Base-by-base conservation (phyloP, 2,797 vertebrate genomes). In the Parauchenoglanis punctatus region DNA sequence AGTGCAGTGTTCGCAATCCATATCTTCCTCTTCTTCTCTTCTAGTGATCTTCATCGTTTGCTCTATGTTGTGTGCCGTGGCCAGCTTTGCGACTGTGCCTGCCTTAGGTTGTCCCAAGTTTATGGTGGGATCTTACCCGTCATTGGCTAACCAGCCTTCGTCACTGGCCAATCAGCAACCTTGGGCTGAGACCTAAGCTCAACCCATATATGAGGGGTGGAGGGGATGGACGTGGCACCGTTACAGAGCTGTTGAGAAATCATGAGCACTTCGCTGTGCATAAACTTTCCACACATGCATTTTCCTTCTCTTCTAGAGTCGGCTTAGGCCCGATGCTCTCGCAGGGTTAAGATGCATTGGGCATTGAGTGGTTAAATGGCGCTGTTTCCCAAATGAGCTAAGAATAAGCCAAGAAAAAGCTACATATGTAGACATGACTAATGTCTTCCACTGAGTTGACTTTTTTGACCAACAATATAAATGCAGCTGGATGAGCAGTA, bases 81-180 rank as follows among this genome's bases (percentile, higher is more conserved):
- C 81, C 95, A 95, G 96, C 96, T 95, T 96, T 96, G 95, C 96
- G 96, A 95, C 97, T 97, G 97, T 98, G 97, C 97, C 98, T 98
- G 97, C 96, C 97, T 99, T 98, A 98, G 98, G 97, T 98, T 96
- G 97, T 97, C 96, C 97, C 98, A 18, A 91, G 85, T 96, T 95
- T 87, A 54, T 91, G 93, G 94, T 96, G 97, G 97, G 97, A 97
- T 97, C 97, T 98, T 98, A 99, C 97, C 98, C 97, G 97, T 99
- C 98, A 96, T 96, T 93, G 97, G 97, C 97, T 97, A 98, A 91
- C 97, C 97, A 98, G 96, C 97, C 98, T 96, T 97, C 96, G 93
- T 97, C 94, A 94, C 96, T 94, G 94, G 94, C 95, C 94, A 94
- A 67, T 63, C 77, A 88, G 87, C 88, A 89, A 84, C 78, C 80